A percentile compares a stretch with the other conserved stretches of the same genome.
Evolutionary conservation across 2,888 invertebrate species (phyloP).

Genomic region (Meiosimyza platycephala): DNA sequence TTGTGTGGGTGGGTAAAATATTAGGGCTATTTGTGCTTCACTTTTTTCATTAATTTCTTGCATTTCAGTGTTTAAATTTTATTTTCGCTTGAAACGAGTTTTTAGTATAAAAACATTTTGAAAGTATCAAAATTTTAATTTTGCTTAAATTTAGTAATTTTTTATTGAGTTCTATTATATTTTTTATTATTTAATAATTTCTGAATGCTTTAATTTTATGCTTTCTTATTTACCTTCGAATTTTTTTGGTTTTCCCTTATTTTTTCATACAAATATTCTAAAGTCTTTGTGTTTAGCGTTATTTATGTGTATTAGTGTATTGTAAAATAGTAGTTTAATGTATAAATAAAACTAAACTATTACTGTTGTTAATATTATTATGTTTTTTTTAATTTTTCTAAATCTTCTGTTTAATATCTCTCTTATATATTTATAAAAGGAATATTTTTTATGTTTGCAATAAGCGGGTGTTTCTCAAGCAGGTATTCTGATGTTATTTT

Average conservation of each 20-base stretch:
- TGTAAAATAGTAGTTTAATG: constrained; percentile 10
- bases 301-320: constrained; percentile 17
- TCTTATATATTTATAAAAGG: neutral
- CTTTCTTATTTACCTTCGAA: neutral
- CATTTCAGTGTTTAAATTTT: constrained; percentile 8
- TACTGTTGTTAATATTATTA: constrained; percentile 4
- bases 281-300: constrained; percentile 29
- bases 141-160: constrained; percentile 27
- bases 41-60: constrained; percentile 8
- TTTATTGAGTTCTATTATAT: constrained; percentile 10
- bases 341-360: constrained; percentile 18
- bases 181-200: neutral
- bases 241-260: neutral
- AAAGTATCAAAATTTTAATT: constrained; percentile 34
- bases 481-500: constrained; percentile 63
- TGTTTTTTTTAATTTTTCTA: constrained; percentile 38
- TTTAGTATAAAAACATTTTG: constrained; percentile 33
- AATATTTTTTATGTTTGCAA: constrained; percentile 53
- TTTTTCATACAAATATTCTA: constrained; percentile 14
- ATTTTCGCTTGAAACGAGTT: constrained; percentile 24
- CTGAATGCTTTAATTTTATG: too few species aligned
- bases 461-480: constrained; percentile 63
- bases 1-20: constrained; percentile 26
- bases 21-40: constrained; percentile 27
- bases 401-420: neutral